phyloP scores from a whole-genome alignment of 2,888 invertebrate genomes.

The Scaptomyza flava region DNA sequence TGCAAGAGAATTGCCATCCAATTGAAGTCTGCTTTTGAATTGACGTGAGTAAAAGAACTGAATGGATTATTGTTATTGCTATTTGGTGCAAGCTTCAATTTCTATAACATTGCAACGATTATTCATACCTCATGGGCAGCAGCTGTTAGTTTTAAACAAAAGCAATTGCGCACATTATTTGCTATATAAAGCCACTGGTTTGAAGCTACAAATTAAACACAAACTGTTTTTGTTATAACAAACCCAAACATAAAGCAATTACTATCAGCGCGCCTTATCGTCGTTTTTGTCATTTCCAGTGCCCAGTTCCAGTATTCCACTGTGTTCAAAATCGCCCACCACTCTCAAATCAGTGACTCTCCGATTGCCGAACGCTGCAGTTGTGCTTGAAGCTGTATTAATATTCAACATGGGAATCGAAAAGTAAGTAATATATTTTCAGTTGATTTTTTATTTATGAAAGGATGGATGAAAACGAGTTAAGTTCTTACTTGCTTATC shows the following conservation, averaged over 20 bases:
- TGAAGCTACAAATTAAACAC: slow-evolving; percentile 27
- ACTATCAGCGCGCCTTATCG: slow-evolving; percentile 43
- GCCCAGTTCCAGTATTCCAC: slow-evolving; percentile 53
- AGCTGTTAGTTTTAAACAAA: slow-evolving; percentile 35
- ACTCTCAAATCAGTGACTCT: slow-evolving; percentile 53
- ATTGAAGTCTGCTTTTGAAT: slow-evolving; percentile 28
- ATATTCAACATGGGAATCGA: slow-evolving; percentile 66
- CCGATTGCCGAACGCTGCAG: slow-evolving; percentile 57
- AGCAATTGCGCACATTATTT: background rate
- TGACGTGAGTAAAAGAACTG: slow-evolving; percentile 63
- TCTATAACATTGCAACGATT: slow-evolving; percentile 56
- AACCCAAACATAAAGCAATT: slow-evolving; percentile 23
- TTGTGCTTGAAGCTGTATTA: slow-evolving; percentile 25
- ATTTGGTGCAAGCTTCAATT: slow-evolving; percentile 48
- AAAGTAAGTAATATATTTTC: slow-evolving; percentile 56
- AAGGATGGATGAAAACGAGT: background rate
- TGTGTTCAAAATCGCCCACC: slow-evolving; percentile 32
- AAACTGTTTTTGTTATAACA: slow-evolving; percentile 15
- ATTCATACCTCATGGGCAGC: slow-evolving; percentile 59
- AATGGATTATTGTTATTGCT: slow-evolving; percentile 39
- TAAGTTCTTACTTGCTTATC: no score
- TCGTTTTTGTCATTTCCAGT: slow-evolving; percentile 11
- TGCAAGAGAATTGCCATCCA: slow-evolving; percentile 53
- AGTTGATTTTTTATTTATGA: background rate
- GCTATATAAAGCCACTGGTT: slow-evolving; percentile 39